Base-by-base conservation (phyloP, 2,113 vertebrate species). In the Vimba vimba region DNA sequence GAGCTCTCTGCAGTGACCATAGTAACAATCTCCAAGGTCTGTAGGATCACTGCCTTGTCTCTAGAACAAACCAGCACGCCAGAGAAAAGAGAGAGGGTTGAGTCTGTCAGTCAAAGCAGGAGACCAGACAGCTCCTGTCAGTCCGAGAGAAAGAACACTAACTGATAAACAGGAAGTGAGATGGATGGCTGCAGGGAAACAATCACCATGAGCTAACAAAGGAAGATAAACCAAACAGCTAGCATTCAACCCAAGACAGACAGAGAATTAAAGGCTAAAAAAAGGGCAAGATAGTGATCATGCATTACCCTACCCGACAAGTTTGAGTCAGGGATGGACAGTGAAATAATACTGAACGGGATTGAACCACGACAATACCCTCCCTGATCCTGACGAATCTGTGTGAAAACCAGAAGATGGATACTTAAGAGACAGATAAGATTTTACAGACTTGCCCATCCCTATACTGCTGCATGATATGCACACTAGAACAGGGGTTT, bases 11-110 rank as follows among this genome's bases (percentile, higher is more conserved):
- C 57, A 15, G 79, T 88, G 62, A 86, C 87, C 85, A 86, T 84
- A 82, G 87, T 76, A 88, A 88, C 87, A 76, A 84, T 79, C 81
- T 76, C 75, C 57, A 76, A 2, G 1, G 59, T 69, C 73, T 71
- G 52, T 68, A 39, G 59, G 68, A 79, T 80, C 43, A 39, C 68
- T 23, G 76, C 25, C 43, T 23, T 73, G 39, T 83, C 59, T 64
- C 23, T 64, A 71, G 73, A 43, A 74, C 68, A 50, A 80, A 78
- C 81, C 76, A 82, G 52, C 57, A 80, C 17, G 59, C 62, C 71
- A 76, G 45, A 27, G 78, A 52, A 45, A 33, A 68, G 57, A 68
- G 62, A 85, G 47, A 69, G 39, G n/a, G 79, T 19, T 10, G 36
- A 73, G 75, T 57, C 45, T 25, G 81, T 11, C 43, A 57, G 50